Evolutionary conservation across 2,113 vertebrate genomes (phyloP).

Genomic region (Dipodomys stephensi): DNA sequence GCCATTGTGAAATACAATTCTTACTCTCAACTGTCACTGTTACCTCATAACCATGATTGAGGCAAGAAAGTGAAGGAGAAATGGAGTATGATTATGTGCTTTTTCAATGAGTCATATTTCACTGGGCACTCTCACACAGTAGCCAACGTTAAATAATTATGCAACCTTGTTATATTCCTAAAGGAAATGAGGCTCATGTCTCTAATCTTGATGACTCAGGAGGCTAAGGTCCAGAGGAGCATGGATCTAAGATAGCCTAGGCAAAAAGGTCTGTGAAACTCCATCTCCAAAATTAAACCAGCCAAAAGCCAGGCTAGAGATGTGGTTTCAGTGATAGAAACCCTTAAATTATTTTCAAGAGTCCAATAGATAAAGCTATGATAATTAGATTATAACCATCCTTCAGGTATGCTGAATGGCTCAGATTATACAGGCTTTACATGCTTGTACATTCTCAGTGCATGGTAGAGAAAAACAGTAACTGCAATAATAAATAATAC

Average conservation of each 20-base stretch:
- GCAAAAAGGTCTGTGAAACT: too few species aligned
- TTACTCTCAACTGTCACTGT: not conserved
- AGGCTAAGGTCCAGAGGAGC: too few species aligned
- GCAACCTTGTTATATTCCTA: not conserved
- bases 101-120: not conserved
- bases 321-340: not conserved
- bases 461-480: not conserved
- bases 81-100: not conserved
- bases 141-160: not conserved
- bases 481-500: not conserved
- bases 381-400: not conserved
- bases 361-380: not conserved
- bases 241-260: too few species aligned
- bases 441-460: not conserved
- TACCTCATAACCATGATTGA: not conserved
- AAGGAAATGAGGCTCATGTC: not conserved
- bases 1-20: not conserved
- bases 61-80: not conserved
- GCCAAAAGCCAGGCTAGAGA: too few species aligned
- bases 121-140: not conserved
- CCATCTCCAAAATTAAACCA: too few species aligned
- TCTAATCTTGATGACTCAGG: too few species aligned
- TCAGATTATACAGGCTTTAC: not conserved
- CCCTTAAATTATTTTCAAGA: slow-evolving; percentile 15
- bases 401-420: not conserved